Percentiles rank a stretch among this genome's conserved stretches.
phyloP scores from a whole-genome alignment of 2,797 vertebrate species.

The Cryptoblepharus egeriae region DNA sequence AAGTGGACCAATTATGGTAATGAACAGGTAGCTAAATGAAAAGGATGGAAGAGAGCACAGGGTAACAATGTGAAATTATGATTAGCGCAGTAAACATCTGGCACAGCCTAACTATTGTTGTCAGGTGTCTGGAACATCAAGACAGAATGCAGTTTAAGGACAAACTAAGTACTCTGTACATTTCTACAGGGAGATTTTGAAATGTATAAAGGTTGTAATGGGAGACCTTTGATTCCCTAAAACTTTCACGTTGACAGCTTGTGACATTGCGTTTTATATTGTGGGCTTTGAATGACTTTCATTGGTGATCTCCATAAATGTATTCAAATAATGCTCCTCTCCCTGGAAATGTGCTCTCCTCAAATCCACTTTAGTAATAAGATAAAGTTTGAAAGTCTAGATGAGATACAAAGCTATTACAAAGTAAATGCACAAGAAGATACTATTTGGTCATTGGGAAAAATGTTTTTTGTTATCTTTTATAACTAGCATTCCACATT shows the following conservation, averaged over 20 bases:
- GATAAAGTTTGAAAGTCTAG: neutral
- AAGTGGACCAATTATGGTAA: slow-evolving; percentile 39
- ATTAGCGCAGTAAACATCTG: slow-evolving; percentile 34
- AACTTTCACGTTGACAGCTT: slow-evolving; percentile 19
- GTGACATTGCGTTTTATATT: neutral
- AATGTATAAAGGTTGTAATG: neutral
- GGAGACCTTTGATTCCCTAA: slow-evolving; percentile 1
- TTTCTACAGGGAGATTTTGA: slow-evolving; percentile 31
- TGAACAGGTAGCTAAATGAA: slow-evolving; percentile 35
- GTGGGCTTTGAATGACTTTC: neutral
- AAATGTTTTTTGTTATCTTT: neutral
- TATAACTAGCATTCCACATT: neutral
- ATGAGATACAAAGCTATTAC: neutral
- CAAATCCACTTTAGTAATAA: neutral
- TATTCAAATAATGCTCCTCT: neutral
- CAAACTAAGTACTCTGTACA: neutral
- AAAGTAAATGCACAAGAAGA: neutral
- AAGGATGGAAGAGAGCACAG: slow-evolving; percentile 39
- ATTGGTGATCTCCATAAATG: slow-evolving; percentile 10
- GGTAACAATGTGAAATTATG: slow-evolving; percentile 44
- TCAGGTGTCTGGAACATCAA: slow-evolving; percentile 15
- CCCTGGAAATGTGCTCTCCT: slow-evolving; percentile 19
- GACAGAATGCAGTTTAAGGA: slow-evolving; percentile 22
- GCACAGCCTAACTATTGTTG: slow-evolving; percentile 29
- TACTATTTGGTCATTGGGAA: slow-evolving; percentile 30